These are phyloP conservation scores for Leucoraja ocellata DNA, from an alignment of 2,797 vertebrate species.

Conservation along the genomic window DNA sequence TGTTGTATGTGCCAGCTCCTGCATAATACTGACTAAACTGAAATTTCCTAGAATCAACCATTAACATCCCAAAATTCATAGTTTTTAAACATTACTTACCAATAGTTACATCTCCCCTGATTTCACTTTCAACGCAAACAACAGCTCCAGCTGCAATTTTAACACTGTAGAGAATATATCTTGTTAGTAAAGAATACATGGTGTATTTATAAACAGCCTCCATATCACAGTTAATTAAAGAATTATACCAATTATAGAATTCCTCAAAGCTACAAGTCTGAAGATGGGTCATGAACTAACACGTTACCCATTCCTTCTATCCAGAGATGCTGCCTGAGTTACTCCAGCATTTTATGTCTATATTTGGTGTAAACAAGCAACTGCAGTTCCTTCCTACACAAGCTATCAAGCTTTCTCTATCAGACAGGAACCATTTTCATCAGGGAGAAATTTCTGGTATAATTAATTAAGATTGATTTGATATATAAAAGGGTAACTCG, in stretches of 20 bases:
- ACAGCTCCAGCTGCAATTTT: slow-evolving; percentile 89
- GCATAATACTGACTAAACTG: background rate
- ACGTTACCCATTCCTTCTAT: too few relatives aligned
- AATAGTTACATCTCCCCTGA: slow-evolving; percentile 89
- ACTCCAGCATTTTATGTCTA: too few relatives aligned
- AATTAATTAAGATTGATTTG: background rate
- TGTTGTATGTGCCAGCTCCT: background rate
- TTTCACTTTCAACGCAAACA: slow-evolving; percentile 91
- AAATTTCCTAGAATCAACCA: background rate
- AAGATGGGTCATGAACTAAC: too few relatives aligned
- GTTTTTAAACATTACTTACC: slow-evolving; percentile 61
- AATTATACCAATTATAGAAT: background rate
- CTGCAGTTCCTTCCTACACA: too few relatives aligned
- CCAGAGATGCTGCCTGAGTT: too few relatives aligned
- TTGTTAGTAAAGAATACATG: background rate
- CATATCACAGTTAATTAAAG: background rate
- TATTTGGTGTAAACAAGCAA: too few relatives aligned
- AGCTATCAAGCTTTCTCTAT: background rate
- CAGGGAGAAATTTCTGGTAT: background rate
- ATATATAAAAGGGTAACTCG: too few relatives aligned
- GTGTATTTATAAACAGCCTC: background rate
- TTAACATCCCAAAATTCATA: background rate
- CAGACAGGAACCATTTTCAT: background rate
- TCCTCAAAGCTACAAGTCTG: background rate
- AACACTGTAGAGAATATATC: slow-evolving; percentile 59